Base-by-base conservation (phyloP, 2,797 vertebrate species). In the Mionectes olivaceus region DNA sequence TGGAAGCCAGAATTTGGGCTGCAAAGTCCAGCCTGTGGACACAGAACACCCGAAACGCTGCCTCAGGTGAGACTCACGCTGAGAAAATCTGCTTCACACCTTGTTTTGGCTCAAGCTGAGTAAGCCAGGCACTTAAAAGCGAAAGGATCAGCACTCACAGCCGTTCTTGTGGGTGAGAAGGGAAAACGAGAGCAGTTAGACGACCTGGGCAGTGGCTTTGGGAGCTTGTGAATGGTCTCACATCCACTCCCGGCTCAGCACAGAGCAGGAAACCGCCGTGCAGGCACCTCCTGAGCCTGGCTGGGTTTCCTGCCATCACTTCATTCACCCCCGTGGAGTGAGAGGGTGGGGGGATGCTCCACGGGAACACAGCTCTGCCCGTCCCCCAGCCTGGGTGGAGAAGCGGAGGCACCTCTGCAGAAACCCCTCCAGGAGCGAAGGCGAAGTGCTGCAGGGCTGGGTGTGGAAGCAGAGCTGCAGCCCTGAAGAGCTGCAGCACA, bases 251-350 rank as follows among this genome's bases (percentile, higher is more conserved):
- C 13, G 61, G 49, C 50, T 76, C 61, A 30, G 10, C 64, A 8
- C 56, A 19, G 70, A n/a, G 33, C 3, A 1, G 68, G 65, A 86
- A 85, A 39, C 24, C 23, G 32, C 57, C 0, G 0, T 16, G 33
- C 73, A 52, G 30, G 65, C 57, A 50, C 28, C 70, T 46, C 70
- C 55, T 10, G 6, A 49, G 33, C 80, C 33, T 21, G 0, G 0
- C 52, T 59, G 50, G 6, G 16, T 43, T 43, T 50, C 79, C 90
- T 78, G 76, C 32, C 43, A 3, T 28, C 4, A 1, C 32, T 65
- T 37, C 39, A 3, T 13, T 37, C 14, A 23, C 9, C 1, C 71
- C 18, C 1, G 1, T 0, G 3, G 28, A 30, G 35, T 0, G 28
- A 57, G 65, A 46, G 73, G 63, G 28, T 52, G 49, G 16, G 35